These are phyloP conservation scores for Thunnus albacares DNA, from an alignment of 2,797 vertebrate species.

Conservation along the genomic window DNA sequence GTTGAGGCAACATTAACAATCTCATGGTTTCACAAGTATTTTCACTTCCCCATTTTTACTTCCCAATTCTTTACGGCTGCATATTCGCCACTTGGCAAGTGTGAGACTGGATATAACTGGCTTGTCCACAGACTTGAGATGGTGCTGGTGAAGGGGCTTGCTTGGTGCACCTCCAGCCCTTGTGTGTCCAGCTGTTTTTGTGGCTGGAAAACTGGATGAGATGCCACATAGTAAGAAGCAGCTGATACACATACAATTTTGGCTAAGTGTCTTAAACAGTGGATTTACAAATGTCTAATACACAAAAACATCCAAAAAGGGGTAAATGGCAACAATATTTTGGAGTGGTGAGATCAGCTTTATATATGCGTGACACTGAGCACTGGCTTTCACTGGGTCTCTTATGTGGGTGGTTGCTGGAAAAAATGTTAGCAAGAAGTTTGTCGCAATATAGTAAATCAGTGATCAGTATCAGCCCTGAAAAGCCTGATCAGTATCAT, in stretches of 20 bases:
- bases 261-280: neutral
- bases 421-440: neutral
- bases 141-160: neutral
- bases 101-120: neutral
- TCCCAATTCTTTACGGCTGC: neutral
- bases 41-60: slow-evolving; percentile 58
- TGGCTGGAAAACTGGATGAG: slow-evolving; percentile 25
- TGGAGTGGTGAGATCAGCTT: neutral
- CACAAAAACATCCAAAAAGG: neutral
- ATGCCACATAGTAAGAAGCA: slow-evolving; percentile 12
- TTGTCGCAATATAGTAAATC: neutral
- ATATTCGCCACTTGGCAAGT: slow-evolving; percentile 23
- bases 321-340: neutral
- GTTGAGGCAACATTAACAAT: slow-evolving; percentile 6
- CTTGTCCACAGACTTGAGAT: slow-evolving; percentile 12
- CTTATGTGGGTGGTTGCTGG: neutral
- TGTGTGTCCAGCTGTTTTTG: slow-evolving; percentile 9
- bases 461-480: slow-evolving; percentile 41
- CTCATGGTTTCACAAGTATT: neutral
- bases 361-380: slow-evolving; percentile 5
- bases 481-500: slow-evolving; percentile 22
- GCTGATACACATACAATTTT: slow-evolving; percentile 1
- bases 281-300: neutral
- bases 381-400: slow-evolving; percentile 1
- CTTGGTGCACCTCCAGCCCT: neutral